A percentile compares a stretch with the other conserved stretches of the same genome.
phyloP scores from a whole-genome alignment of 1,140 invertebrate genomes.

The Drosophila ogumai region DNA sequence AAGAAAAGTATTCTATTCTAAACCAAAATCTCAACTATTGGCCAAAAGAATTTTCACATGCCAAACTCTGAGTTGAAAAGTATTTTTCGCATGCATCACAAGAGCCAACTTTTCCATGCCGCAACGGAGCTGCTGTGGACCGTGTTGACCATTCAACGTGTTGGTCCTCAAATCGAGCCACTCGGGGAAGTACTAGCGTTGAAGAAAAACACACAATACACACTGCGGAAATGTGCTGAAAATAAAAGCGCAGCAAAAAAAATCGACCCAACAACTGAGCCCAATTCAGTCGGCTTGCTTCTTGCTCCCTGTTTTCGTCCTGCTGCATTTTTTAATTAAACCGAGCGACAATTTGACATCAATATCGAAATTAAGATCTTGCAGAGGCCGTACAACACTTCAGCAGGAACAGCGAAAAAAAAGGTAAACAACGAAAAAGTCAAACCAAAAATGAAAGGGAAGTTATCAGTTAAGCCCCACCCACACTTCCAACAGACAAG shows the following conservation, averaged over 20 bases:
- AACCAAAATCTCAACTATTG: background rate
- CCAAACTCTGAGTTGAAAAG: slow-evolving; percentile 3
- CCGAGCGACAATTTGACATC: slow-evolving; percentile 78
- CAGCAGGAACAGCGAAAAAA: slow-evolving; percentile 2
- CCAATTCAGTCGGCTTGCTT: slow-evolving; percentile 18
- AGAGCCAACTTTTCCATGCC: slow-evolving; percentile 20
- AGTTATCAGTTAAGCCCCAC: slow-evolving; percentile 35
- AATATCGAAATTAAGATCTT: slow-evolving; percentile 83
- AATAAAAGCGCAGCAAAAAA: slow-evolving; percentile 26
- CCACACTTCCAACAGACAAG: slow-evolving; percentile 6
- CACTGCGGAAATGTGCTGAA: slow-evolving; percentile 25
- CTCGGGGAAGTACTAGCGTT: background rate
- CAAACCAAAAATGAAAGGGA: slow-evolving; percentile 39
- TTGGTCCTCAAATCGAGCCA: slow-evolving; percentile 53
- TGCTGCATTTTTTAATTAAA: slow-evolving; percentile 77
- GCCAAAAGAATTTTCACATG: background rate
- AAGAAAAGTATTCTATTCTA: background rate
- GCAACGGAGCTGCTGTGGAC: slow-evolving; percentile 6
- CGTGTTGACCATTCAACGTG: slow-evolving; percentile 31
- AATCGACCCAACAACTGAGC: slow-evolving; percentile 17
- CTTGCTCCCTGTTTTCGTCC: slow-evolving; percentile 6
- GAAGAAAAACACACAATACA: slow-evolving; percentile 2
- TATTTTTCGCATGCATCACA: slow-evolving; percentile 12
- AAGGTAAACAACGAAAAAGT: slow-evolving; percentile 23
- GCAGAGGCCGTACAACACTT: slow-evolving; percentile 40